A percentile compares a stretch with the other conserved stretches of the same genome.
Evolutionary conservation across 2,113 vertebrate genomes (phyloP).

Genomic region (Cacatua alba): DNA sequence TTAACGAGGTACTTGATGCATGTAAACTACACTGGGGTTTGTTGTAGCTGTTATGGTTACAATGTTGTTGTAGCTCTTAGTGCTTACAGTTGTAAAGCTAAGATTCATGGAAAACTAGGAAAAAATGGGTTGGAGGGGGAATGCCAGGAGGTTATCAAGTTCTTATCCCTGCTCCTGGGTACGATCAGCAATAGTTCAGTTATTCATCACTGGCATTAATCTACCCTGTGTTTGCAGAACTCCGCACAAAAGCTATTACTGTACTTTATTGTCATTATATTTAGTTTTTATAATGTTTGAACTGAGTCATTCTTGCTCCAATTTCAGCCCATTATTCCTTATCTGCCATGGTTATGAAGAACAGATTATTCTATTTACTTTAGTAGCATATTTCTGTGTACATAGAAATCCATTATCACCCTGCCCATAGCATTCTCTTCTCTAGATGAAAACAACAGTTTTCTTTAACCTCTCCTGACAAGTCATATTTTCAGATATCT

Average conservation of each 20-base stretch:
- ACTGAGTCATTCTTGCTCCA: not conserved
- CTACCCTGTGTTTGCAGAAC: not conserved
- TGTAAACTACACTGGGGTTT: not conserved
- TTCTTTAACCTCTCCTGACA: not conserved
- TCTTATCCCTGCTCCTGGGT: not conserved
- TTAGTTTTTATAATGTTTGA: slow-evolving; percentile 20
- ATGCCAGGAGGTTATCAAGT: not conserved
- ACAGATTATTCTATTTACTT: slow-evolving; percentile 21
- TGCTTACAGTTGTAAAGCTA: not conserved
- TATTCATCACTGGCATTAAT: not conserved
- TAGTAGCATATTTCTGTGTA: slow-evolving; percentile 7
- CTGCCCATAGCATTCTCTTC: not conserved
- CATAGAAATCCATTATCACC: not conserved
- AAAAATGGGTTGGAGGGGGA: not conserved
- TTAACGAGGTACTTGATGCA: not conserved
- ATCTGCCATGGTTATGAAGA: not conserved
- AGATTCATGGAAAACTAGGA: not conserved
- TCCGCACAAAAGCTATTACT: not conserved
- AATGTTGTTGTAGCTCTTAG: not conserved
- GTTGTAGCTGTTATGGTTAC: not conserved
- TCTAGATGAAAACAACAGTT: not conserved
- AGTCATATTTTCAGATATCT: not conserved
- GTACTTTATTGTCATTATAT: not conserved
- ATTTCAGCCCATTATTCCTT: slow-evolving; percentile 15
- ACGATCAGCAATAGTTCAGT: not conserved